Evolutionary conservation across 1,140 invertebrate genomes (phyloP), one percentile per base, ranked within the genome.

Genomic region (Bombus terrestris): DNA sequence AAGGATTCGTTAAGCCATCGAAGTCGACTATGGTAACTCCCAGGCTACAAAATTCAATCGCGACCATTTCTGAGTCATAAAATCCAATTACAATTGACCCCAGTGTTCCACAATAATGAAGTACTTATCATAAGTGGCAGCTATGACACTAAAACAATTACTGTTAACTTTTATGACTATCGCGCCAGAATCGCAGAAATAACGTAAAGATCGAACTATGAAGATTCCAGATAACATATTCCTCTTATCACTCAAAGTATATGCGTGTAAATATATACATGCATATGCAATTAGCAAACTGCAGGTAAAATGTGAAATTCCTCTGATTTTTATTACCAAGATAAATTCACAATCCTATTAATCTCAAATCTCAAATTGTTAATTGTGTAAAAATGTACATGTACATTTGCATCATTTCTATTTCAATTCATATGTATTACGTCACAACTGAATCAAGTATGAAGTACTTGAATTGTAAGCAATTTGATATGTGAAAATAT

Each of bases 21-120:
- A 64, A 53, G 1, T 53, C 47, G 47, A 53, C 22, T 68, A 68
- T 68, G 6, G 15, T 22, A 68, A 68, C 15, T 37, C 2, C 6
- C n/a, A 9, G 9, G 32, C 8, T 68, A 68, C 32, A 68, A 68
- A 35, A 68, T 68, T 68, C 66, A 68, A 68, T 68, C 32, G 66
- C 15, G 15, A 22, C 32, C 13, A 68, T 9, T 68, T 37, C 66
- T 68, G 66, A 37, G 9, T 25, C 66, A 18, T 69, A 25, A 69
- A 69, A 37, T 69, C 68, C 22, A 69, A 69, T 69, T 69, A 69
- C n/a, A 37, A 69, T 69, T 25, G 68, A 25, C 3, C 68, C 68
- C 0, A 22, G 22, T 69, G 22, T 25, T 69, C 68, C 22, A 25
- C n/a, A 39, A 69, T 69, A 69, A 35, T 12, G 9, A 5, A 39